These are phyloP conservation scores for Coregonus clupeaformis DNA, from an alignment of 2,113 vertebrate species.

Conservation along the genomic window DNA sequence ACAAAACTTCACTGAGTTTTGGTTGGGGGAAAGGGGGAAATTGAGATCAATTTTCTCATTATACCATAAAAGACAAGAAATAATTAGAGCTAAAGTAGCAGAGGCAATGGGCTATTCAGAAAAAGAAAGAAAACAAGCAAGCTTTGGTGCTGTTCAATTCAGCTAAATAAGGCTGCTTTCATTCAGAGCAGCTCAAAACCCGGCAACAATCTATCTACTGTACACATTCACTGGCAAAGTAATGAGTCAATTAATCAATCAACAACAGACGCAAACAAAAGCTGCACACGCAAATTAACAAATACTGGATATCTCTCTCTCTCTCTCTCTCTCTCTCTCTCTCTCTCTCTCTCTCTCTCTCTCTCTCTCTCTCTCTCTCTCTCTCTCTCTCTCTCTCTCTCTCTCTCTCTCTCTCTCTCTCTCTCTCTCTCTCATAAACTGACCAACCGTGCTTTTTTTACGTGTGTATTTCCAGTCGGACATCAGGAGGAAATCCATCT, in stretches of 20 bases:
- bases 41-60: background rate
- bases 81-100: background rate
- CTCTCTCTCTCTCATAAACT: too few species aligned
- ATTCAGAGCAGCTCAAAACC: background rate
- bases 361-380: too few species aligned
- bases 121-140: background rate
- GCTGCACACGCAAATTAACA: background rate
- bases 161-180: background rate
- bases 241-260: background rate
- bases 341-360: too few species aligned
- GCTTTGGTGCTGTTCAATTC: background rate
- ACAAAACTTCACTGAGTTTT: background rate
- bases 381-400: too few species aligned
- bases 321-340: too few species aligned
- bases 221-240: background rate
- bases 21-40: background rate
- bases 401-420: too few species aligned
- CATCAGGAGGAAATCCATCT: too few species aligned
- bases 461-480: too few species aligned
- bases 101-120: background rate
- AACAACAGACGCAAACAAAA: background rate
- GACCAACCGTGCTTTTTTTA: too few species aligned
- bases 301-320: background rate
- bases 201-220: background rate
- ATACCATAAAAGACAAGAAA: background rate